Evolutionary conservation across 1,140 invertebrate species (phyloP), one percentile per base, ranked within the genome.

Genomic region (Drosophila persimilis): DNA sequence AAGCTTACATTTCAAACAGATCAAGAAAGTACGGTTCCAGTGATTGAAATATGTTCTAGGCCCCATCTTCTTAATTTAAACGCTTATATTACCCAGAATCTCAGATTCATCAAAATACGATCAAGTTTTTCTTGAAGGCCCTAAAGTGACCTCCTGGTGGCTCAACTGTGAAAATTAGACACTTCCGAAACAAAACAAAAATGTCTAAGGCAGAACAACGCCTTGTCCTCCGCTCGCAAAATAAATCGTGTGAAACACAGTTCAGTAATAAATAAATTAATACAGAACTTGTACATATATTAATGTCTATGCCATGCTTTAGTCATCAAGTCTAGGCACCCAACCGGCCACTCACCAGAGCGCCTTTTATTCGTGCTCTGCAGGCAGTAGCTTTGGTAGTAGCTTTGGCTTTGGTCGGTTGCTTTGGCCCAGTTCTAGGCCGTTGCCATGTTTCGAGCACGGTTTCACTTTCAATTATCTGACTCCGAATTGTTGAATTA

Each of bases 381-480:
- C 13, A 0, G n/a, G 6, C 47, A 48, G 24, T 0, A 26, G 13
- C 41, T 20, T 15, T 58, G 43, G 22, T 54, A 47, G 29, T 22
- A 35, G 57, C 51, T 51, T 55, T 44, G 48, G 29, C 35, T 67
- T 69, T 78, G 76, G 48, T 78, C 57, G 75, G 63, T 46, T 78
- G 75, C 24, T 63, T 79, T 62, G 75, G 64, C 77, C 77, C 55
- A 79, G 77, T 79, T 79, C 77, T 79, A 73, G 51, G 63, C 50
- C 60, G 57, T 58, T 77, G 55, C 51, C 52, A 20, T 69, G 53
- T n/a, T 73, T 69, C 39, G 55, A 61, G 29, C 51, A 31, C 46
- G 56, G 74, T 61, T 77, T 77, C 55, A 78, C 77, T 79, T 78
- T 79, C 75, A 56, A 73, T 76, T 67, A 52, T 75, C 9, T 52